Evolutionary conservation across 1,140 invertebrate genomes (phyloP).

Genomic region (Drosophila triauraria): DNA sequence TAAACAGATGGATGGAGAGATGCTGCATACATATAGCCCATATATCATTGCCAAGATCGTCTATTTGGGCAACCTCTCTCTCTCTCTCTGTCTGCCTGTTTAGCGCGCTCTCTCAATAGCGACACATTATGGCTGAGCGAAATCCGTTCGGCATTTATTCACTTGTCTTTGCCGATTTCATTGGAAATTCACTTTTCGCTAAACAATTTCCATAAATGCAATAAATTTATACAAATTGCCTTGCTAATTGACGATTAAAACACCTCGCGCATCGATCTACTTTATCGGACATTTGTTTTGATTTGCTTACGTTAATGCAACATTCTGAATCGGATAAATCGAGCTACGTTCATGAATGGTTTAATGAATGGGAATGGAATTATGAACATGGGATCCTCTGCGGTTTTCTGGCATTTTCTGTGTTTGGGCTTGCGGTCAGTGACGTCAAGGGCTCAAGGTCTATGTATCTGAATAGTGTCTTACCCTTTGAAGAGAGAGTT

Average conservation of each 20-base stretch:
- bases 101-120: constrained; percentile 14
- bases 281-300: constrained; percentile 63
- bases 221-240: constrained; percentile 64
- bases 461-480: neutral
- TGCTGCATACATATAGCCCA: constrained; percentile 25
- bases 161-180: constrained; percentile 22
- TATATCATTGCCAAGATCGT: constrained; percentile 51
- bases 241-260: constrained; percentile 67
- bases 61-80: constrained; percentile 14
- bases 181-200: constrained; percentile 43
- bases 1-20: constrained; percentile 31
- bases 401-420: constrained; percentile 5
- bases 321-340: constrained; percentile 19
- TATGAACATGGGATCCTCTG: constrained; percentile 4
- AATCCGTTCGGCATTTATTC: constrained; percentile 36
- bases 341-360: constrained; percentile 42
- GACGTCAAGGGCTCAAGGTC: constrained; percentile 29
- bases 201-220: constrained; percentile 54
- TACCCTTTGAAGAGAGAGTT: constrained; percentile 1
- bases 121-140: constrained; percentile 25
- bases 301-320: constrained; percentile 46
- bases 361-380: constrained; percentile 33
- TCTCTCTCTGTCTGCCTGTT: constrained; percentile 2
- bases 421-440: constrained; percentile 12
- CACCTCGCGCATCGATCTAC: constrained; percentile 29